Percentiles rank a stretch among this genome's conserved stretches.
Evolutionary conservation across 1,140 invertebrate species (phyloP).

Genomic region (Formica selysi): DNA sequence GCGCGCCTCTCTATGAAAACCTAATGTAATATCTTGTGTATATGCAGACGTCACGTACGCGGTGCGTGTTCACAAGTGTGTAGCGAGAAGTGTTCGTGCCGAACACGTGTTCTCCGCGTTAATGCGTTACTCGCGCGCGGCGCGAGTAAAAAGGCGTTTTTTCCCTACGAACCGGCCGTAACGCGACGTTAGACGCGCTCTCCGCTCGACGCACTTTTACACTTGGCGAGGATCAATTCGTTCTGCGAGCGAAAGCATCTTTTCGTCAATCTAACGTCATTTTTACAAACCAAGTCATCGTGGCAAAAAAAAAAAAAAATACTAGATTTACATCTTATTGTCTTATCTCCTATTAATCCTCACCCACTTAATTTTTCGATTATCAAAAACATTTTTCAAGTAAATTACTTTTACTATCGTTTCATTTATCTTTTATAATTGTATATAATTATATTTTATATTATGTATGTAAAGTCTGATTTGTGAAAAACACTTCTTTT

Average conservation of each 20-base stretch:
- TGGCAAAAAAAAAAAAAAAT: not conserved
- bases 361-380: not conserved
- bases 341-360: not conserved
- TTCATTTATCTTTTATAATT: not conserved
- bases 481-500: too few relatives aligned
- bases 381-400: not conserved
- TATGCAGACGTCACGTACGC: conserved; percentile 78
- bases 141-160: conserved; percentile 66
- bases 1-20: conserved; percentile 17
- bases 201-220: conserved; percentile 44
- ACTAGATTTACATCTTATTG: not conserved
- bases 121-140: conserved; percentile 66
- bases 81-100: conserved; percentile 76
- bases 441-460: too few relatives aligned
- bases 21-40: conserved; percentile 70
- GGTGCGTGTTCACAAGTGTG: conserved; percentile 78
- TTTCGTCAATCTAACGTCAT: not conserved
- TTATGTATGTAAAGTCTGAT: too few relatives aligned
- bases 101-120: conserved; percentile 76
- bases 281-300: not conserved
- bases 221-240: not conserved
- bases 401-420: not conserved
- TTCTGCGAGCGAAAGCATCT: not conserved
- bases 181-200: conserved; percentile 42
- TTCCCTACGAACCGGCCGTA: conserved; percentile 40